These are phyloP conservation scores for Poeciliopsis gracilis DNA, from an alignment of 2,797 vertebrate genomes.

Conservation along the genomic window DNA sequence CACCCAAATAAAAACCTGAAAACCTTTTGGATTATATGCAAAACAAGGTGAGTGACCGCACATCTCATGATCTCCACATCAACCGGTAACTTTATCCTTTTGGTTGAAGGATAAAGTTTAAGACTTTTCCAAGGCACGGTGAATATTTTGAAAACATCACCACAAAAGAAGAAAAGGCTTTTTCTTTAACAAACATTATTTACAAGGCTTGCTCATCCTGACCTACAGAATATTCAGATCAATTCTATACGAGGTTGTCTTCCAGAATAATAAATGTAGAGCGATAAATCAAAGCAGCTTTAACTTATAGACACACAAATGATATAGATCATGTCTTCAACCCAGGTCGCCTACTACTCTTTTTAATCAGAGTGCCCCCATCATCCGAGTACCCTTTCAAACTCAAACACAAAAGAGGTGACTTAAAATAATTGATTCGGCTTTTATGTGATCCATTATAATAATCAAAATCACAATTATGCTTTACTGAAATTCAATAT, in stretches of 20 bases:
- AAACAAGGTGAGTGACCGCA: background rate
- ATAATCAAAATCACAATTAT: constrained; percentile 78
- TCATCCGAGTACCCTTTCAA: constrained; percentile 75
- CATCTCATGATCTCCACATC: background rate
- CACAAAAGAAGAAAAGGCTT: background rate
- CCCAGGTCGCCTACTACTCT: constrained; percentile 71
- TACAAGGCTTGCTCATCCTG: constrained; percentile 43
- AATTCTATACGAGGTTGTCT: constrained; percentile 74
- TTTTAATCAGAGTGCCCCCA: constrained; percentile 79
- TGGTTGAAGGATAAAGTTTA: background rate
- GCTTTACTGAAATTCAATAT: constrained; percentile 68
- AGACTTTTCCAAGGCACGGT: background rate
- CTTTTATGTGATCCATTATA: constrained; percentile 81
- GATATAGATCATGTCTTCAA: constrained; percentile 78
- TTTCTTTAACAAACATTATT: constrained; percentile 42
- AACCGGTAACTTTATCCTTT: background rate
- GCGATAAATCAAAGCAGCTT: constrained; percentile 76
- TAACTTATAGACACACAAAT: constrained; percentile 79
- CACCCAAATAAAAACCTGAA: background rate
- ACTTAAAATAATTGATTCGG: constrained; percentile 82
- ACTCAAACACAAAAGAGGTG: constrained; percentile 80
- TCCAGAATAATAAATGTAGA: constrained; percentile 77
- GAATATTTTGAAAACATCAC: background rate
- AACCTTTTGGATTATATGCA: background rate
- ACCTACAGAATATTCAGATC: constrained; percentile 74